Evolutionary conservation across 2,888 invertebrate genomes (phyloP).

Genomic region (Prosapia bicincta): DNA sequence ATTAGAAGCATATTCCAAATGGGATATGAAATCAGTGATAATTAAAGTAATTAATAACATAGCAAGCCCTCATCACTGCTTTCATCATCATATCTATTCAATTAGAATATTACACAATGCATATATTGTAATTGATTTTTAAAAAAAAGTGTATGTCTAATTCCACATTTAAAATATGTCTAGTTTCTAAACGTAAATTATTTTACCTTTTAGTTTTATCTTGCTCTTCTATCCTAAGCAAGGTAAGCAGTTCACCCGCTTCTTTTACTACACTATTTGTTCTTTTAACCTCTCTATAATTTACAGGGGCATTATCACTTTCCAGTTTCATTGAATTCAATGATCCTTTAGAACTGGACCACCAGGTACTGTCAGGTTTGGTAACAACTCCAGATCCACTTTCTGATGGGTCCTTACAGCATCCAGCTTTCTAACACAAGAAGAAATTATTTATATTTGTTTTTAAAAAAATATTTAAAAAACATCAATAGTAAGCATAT

Average conservation of each 20-base stretch:
- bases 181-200: no score
- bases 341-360: conserved; percentile 11
- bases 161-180: no score
- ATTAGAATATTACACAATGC: no score
- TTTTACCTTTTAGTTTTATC: not conserved
- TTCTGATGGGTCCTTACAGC: not conserved
- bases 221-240: not conserved
- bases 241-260: not conserved
- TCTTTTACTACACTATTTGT: not conserved
- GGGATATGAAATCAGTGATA: no score
- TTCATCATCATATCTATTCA: no score
- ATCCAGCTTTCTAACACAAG: not conserved
- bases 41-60: no score
- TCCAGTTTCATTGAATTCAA: conserved; percentile 41
- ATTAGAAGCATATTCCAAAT: no score
- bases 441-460: not conserved
- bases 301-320: not conserved
- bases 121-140: no score
- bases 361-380: conserved; percentile 30
- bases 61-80: no score
- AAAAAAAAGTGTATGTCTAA: no score
- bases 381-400: not conserved
- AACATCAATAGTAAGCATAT: no score
- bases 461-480: no score
- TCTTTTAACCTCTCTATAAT: not conserved